These are phyloP conservation scores for Cromileptes altivelis DNA, from an alignment of 2,113 vertebrate genomes.

Conservation along the genomic window DNA sequence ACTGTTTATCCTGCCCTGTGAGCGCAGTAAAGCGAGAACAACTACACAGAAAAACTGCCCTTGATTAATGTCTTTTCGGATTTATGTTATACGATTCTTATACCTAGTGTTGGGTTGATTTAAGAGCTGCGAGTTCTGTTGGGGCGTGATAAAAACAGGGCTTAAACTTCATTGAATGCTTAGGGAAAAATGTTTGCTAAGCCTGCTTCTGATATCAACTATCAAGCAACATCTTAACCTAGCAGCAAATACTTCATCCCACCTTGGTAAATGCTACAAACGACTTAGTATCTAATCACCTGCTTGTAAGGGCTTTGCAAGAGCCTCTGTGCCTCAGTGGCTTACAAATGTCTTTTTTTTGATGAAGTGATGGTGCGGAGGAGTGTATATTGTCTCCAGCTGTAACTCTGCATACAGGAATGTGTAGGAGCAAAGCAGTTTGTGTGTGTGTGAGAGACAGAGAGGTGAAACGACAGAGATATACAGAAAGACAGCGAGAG, in stretches of 20 bases:
- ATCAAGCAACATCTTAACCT: conserved; percentile 12
- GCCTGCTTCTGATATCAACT: conserved; percentile 10
- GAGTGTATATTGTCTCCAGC: conserved; percentile 69
- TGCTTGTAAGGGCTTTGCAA: conserved; percentile 33
- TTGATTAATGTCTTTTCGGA: conserved; percentile 56
- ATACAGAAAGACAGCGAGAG: conserved; percentile 27
- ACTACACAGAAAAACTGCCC: conserved; percentile 44
- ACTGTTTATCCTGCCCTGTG: conserved; percentile 42
- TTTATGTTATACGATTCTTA: conserved; percentile 46
- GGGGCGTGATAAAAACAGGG: conserved; percentile 20
- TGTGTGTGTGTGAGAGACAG: conserved; percentile 24
- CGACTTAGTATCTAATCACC: conserved; percentile 36
- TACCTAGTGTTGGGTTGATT: conserved; percentile 22
- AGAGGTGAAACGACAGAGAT: conserved; percentile 6
- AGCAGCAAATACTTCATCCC: conserved; percentile 1
- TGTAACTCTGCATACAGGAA: conserved; percentile 59
- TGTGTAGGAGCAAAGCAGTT: conserved; percentile 60
- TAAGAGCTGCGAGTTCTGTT: conserved; percentile 24
- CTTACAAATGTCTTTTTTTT: conserved; percentile 41
- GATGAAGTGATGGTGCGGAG: conserved; percentile 50
- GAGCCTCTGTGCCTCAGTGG: conserved; percentile 3
- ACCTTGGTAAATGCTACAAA: conserved; percentile 34
- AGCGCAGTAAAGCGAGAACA: conserved; percentile 29
- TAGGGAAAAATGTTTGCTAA: conserved; percentile 27
- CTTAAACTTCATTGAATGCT: conserved; percentile 19